A percentile compares a stretch with the other conserved stretches of the same genome.
phyloP scores from a whole-genome alignment of 2,113 vertebrate genomes.

The Heptranchias perlo region DNA sequence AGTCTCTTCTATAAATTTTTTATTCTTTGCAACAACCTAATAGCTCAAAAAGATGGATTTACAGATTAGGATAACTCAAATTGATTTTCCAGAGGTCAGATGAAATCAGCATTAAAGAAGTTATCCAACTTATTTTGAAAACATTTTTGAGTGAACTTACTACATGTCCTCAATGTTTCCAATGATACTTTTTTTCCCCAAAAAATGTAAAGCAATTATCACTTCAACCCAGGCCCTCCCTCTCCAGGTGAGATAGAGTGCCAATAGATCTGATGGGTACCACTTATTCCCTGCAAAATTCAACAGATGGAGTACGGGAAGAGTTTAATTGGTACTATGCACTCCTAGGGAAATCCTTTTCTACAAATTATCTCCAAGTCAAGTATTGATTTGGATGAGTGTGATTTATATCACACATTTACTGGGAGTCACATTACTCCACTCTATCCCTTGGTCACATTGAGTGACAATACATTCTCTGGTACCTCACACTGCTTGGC shows the following conservation, averaged over 20 bases:
- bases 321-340: background rate
- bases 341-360: background rate
- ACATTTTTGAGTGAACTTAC: background rate
- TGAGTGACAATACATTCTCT: background rate
- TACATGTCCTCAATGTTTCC: background rate
- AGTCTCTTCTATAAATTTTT: background rate
- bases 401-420: background rate
- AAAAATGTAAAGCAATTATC: background rate
- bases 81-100: background rate
- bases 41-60: background rate
- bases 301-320: background rate
- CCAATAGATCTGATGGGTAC: too few species aligned
- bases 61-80: background rate
- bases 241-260: background rate
- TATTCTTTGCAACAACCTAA: background rate
- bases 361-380: background rate
- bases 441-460: background rate
- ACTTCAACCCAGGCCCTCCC: background rate
- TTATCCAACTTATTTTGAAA: background rate
- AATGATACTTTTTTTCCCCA: background rate
- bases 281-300: background rate
- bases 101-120: background rate
- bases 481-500: background rate
- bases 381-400: background rate
- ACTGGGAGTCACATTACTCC: background rate